Evolutionary conservation across 2,113 vertebrate species (phyloP), one percentile per base, ranked within the genome.

Genomic region (Oreocharis arfaki): DNA sequence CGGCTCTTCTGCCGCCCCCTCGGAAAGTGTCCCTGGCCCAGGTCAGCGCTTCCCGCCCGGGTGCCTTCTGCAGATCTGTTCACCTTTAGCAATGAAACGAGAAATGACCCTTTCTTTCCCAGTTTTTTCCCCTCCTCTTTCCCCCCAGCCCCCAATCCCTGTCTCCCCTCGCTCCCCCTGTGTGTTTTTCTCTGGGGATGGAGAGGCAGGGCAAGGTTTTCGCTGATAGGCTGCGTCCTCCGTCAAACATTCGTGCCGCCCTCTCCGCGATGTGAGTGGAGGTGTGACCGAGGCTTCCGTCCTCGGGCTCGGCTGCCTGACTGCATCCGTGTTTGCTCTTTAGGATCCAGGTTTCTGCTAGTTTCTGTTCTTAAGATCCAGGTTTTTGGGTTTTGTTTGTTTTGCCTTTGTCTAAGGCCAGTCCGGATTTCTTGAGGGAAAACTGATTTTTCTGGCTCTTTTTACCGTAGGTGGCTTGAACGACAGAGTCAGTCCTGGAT

Each of bases 381-480:
- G 49, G 18, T 2, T 14, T 32, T 10, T 10, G 53, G 26, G 7
- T 4, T 57, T 37, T 42, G 11, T n/a, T 46, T 52, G 24, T 22
- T 37, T 20, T 16, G 16, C 56, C 16, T 49, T 30, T 46, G 37
- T 10, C 15, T 46, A 14, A 13, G 10, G n/a, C 22, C 18, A 3
- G 5, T 9, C 10, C 27, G 1, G 5, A 4, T 80, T 50, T 70
- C 32, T 2, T 11, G 18, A 42, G 28, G 30, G 17, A 41, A 53
- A 37, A 5, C 14, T 77, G 65, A 80, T 81, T 33, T 32, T 77
- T 56, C 26, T 67, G 35, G 7, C 80, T 95, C 33, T 80, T 82
- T 44, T 78, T 13, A 3, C 77, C 6, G 19, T 95, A 97, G 97
- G 96, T 92, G 47, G 56, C 64, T 84, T 90, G 89, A 94, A 74